Conservation (phyloP, 2,888 invertebrate species). For the Agrotis clavis region DNA sequence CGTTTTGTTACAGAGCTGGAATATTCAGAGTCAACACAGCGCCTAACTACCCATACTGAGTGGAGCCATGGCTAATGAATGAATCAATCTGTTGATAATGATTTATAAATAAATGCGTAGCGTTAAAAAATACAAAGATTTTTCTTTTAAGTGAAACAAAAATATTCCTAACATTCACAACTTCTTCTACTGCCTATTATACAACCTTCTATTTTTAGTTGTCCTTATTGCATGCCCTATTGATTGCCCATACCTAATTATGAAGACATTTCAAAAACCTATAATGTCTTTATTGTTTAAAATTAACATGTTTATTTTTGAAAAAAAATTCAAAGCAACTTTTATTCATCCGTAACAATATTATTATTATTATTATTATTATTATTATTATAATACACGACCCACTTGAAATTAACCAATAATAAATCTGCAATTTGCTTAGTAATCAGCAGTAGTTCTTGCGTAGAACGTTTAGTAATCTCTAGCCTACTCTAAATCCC, state of each 20-base stretch:
- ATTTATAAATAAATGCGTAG: background rate
- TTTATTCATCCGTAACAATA: slow-evolving; percentile 45
- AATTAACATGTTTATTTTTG: slow-evolving; percentile 25
- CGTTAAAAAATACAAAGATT: background rate
- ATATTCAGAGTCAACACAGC: slow-evolving; percentile 58
- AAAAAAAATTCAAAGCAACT: slow-evolving; percentile 15
- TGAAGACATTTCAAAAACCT: slow-evolving; percentile 3
- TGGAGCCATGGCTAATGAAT: background rate
- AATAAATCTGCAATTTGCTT: no score
- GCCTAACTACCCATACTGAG: slow-evolving; percentile 45
- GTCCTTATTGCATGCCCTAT: background rate
- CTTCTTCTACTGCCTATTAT: background rate
- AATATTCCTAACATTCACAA: background rate
- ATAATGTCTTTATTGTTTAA: background rate
- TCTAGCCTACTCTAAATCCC: no score
- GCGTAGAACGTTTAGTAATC: no score
- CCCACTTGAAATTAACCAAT: no score
- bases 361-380: background rate
- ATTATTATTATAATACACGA: background rate
- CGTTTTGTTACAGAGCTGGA: slow-evolving; percentile 49
- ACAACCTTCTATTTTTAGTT: background rate
- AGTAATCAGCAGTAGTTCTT: no score
- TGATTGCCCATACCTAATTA: background rate
- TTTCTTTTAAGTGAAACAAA: background rate
- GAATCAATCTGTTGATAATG: background rate